Evolutionary conservation across 2,113 vertebrate genomes (phyloP), one percentile per base, ranked within the genome.

Genomic region (Pseudopodoces humilis): DNA sequence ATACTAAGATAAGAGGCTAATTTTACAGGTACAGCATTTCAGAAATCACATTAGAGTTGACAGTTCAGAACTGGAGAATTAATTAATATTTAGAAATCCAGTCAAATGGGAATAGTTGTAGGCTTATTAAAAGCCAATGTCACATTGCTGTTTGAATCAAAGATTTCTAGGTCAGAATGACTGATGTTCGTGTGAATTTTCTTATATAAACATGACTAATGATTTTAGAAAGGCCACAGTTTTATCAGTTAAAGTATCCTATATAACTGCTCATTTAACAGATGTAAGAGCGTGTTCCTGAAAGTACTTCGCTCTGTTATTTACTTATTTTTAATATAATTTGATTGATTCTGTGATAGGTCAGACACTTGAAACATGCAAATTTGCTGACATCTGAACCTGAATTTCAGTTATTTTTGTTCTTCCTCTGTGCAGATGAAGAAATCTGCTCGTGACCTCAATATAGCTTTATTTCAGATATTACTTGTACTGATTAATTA

Each of bases 31-130:
- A 80, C 59, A 83, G 50, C 67, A 18, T 77, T 95, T 95, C 75
- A 79, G 78, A 91, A 79, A 95, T 94, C 55, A 74, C 44, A 41
- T 92, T 90, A 47, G 30, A 80, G 71, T 59, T 94, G 87, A 74
- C 91, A 94, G 60, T 85, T 93, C 63, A 70, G 87, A 91, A 74
- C 55, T 62, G 22, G 35, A 95, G 75, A 94, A 91, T 91, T 95
- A 94, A 94, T 97, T 93, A 88, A 87, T 96, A 91, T 96, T 92
- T 89, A 95, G 93, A 83, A 93, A 74, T 91, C 46, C 44, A 70
- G 75, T 92, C 71, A 83, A 95, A 91, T 25, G 75, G 82, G 94
- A 96, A 88, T 94, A 83, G 67, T 85, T 80, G 50, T 63, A 80
- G 78, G 67, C 78, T 93, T 96, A 83, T 85, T 92, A 83, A 78